A percentile compares a stretch with the other conserved stretches of the same genome.
Evolutionary conservation across 2,888 invertebrate genomes (phyloP).

Genomic region (Dendrolimus houi): DNA sequence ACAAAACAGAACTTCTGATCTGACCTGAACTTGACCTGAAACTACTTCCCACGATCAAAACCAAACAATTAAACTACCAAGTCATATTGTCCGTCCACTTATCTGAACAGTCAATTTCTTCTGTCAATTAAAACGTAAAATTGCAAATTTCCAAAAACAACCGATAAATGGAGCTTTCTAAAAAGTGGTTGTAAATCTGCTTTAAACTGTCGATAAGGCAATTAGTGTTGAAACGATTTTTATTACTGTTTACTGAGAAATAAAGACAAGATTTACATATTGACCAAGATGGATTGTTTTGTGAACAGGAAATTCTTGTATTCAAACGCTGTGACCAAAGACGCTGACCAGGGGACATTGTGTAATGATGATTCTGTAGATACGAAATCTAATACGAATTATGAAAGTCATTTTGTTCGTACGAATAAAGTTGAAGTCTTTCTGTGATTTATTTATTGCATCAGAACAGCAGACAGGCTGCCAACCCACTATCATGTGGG

Average conservation of each 20-base stretch:
- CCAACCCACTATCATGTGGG: too few species aligned
- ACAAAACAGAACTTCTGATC: neutral
- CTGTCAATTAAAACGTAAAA: constrained; percentile 1
- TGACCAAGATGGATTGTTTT: too few species aligned
- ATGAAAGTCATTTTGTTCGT: too few species aligned
- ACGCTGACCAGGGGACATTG: too few species aligned
- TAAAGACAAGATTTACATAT: neutral
- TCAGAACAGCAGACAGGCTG: too few species aligned
- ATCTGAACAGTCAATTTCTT: neutral
- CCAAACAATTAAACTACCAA: neutral
- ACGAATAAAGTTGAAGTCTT: too few species aligned
- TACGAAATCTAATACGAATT: too few species aligned
- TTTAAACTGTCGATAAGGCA: neutral
- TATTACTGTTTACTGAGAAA: neutral
- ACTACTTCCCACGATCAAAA: neutral
- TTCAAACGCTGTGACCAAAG: too few species aligned
- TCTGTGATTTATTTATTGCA: too few species aligned
- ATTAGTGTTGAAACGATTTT: neutral
- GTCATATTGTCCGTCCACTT: neutral
- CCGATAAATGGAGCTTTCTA: neutral
- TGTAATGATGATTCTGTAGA: too few species aligned
- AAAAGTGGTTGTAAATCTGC: neutral
- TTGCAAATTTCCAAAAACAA: neutral
- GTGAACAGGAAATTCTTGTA: too few species aligned
- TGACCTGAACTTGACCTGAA: neutral